Conservation (phyloP, 2,888 invertebrate genomes). For the Plebejus melissa region DNA sequence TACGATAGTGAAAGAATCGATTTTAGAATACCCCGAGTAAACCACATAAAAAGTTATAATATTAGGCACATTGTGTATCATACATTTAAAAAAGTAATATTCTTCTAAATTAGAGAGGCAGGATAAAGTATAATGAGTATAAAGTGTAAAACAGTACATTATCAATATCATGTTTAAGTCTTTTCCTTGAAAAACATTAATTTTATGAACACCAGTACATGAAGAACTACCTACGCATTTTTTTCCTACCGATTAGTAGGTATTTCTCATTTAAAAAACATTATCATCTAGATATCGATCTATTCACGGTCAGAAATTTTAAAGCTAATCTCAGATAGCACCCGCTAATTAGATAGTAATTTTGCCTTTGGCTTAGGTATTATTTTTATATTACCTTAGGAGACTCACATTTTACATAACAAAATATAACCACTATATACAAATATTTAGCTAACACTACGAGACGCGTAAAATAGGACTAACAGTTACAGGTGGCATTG, state of each 20-base stretch:
- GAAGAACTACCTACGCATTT: constrained; percentile 21
- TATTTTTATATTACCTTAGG: constrained; percentile 46
- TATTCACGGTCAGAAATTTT: constrained; percentile 44
- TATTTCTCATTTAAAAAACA: constrained; percentile 34
- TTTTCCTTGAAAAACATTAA: constrained; percentile 16
- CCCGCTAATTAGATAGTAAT: constrained; percentile 58
- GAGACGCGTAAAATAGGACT: constrained; percentile 40
- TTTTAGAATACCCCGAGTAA: constrained; percentile 34
- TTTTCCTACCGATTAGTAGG: constrained; percentile 16
- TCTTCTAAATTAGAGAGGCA: constrained; percentile 21
- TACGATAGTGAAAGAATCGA: not conserved
- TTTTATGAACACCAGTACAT: not conserved
- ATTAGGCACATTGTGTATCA: constrained; percentile 39
- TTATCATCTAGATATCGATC: not conserved
- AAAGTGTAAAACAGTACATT: constrained; percentile 25
- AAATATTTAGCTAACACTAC: constrained; percentile 45
- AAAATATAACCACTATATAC: constrained; percentile 44
- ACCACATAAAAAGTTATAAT: constrained; percentile 35
- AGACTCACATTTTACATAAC: constrained; percentile 50
- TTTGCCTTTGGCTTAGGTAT: constrained; percentile 67
- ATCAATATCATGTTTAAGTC: constrained; percentile 20
- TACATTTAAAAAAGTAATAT: constrained; percentile 25
- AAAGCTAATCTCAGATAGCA: constrained; percentile 68
- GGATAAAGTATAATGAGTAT: constrained; percentile 24
- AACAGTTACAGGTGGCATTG: constrained; percentile 52